phyloP scores from a whole-genome alignment of 2,888 invertebrate species.

The Drosophila falleni region DNA sequence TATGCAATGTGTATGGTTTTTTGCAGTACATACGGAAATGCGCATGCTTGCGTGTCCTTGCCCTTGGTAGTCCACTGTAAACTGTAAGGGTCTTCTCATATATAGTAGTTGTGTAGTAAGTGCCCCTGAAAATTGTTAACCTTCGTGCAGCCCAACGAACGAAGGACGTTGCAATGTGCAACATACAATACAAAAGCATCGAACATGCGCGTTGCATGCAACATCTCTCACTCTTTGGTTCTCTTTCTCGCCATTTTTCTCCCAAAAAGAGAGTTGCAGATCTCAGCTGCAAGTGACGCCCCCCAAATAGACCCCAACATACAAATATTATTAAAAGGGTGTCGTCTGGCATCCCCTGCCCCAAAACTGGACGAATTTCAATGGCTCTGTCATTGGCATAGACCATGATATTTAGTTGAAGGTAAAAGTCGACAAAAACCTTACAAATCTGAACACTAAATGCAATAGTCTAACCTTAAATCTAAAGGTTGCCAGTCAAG shows the following conservation, averaged over 20 bases:
- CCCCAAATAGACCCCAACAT: constrained; percentile 15
- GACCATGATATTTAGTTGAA: constrained; percentile 71
- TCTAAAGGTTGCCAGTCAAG: constrained; percentile 10
- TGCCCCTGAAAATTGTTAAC: constrained; percentile 68
- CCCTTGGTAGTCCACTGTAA: constrained; percentile 80
- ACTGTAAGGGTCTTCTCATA: constrained; percentile 26
- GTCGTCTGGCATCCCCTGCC: constrained; percentile 73
- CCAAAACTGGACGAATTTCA: constrained; percentile 19
- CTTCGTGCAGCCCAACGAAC: constrained; percentile 71
- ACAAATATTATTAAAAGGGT: constrained; percentile 43
- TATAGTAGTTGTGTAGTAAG: constrained; percentile 47
- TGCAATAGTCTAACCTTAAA: constrained; percentile 9
- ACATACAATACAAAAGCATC: constrained; percentile 33
- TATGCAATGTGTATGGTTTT: constrained; percentile 44
- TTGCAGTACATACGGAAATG: constrained; percentile 68
- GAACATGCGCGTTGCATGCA: constrained; percentile 68
- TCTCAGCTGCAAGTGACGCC: constrained; percentile 31
- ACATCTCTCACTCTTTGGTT: constrained; percentile 17
- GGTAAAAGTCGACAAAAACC: constrained; percentile 14
- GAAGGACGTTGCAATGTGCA: constrained; percentile 51
- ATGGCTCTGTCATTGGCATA: constrained; percentile 58
- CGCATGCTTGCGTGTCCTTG: constrained; percentile 85
- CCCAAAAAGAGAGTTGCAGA: constrained; percentile 23
- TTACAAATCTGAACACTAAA: constrained; percentile 10
- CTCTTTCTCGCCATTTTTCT: background rate